phyloP scores from a whole-genome alignment of 2,113 vertebrate genomes.

The Leiothrix lutea region DNA sequence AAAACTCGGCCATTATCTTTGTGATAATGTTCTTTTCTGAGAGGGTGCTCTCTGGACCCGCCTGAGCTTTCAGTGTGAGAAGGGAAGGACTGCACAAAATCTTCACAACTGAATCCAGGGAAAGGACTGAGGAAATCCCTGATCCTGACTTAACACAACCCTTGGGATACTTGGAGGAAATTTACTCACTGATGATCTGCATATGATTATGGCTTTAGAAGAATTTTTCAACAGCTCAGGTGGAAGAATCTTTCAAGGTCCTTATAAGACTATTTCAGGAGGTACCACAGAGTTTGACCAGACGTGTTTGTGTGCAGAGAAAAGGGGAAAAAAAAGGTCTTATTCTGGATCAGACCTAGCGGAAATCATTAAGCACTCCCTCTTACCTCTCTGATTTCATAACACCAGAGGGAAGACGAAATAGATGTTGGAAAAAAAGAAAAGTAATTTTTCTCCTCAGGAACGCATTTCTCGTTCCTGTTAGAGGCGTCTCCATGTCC shows the following conservation, averaged over 20 bases:
- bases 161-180: not conserved
- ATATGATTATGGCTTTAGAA: not conserved
- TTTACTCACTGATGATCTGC: not conserved
- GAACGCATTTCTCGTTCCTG: not conserved
- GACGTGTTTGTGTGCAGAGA: not conserved
- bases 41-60: not conserved
- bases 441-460: not conserved
- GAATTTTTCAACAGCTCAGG: not conserved
- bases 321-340: not conserved
- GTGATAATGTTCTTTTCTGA: not conserved
- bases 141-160: not conserved
- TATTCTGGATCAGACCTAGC: not conserved
- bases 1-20: not conserved
- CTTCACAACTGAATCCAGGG: not conserved
- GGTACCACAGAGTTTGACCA: not conserved
- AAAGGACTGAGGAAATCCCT: not conserved
- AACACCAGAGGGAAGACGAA: not conserved
- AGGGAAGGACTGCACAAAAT: not conserved
- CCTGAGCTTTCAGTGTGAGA: not conserved
- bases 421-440: not conserved
- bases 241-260: not conserved
- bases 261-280: not conserved
- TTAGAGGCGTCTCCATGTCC: not conserved
- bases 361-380: not conserved
- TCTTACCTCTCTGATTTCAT: not conserved